Evolutionary conservation across 2,797 vertebrate genomes (phyloP).

Genomic region (Dicrostonyx torquatus): DNA sequence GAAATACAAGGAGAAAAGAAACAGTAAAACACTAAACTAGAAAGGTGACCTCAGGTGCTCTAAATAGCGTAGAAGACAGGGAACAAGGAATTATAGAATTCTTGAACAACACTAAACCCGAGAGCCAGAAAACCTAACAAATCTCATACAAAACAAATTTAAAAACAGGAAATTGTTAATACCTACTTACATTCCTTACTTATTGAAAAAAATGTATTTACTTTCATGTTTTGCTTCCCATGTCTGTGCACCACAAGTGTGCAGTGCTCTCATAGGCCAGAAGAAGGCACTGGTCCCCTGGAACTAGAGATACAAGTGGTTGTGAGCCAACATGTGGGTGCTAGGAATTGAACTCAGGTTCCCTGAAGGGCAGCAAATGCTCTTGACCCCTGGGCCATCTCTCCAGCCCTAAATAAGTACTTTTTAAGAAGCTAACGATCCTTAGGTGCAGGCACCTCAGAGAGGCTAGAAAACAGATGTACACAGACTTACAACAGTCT

Average conservation of each 20-base stretch:
- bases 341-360: neutral
- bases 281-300: neutral
- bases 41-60: neutral
- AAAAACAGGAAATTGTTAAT: neutral
- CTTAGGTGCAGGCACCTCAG: neutral
- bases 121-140: neutral
- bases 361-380: neutral
- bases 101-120: neutral
- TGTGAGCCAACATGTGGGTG: neutral
- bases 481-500: neutral
- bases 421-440: conserved; percentile 30
- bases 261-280: neutral
- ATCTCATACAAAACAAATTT: neutral
- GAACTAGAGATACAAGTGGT: neutral
- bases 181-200: neutral
- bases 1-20: neutral
- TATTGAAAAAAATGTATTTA: neutral
- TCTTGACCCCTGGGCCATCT: neutral
- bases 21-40: neutral
- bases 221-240: neutral
- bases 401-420: neutral
- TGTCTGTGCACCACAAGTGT: neutral
- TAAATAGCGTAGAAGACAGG: neutral
- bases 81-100: neutral
- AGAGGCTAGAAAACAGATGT: neutral